Base-by-base conservation (phyloP, 2,888 invertebrate genomes). In the Eilema caniola region DNA sequence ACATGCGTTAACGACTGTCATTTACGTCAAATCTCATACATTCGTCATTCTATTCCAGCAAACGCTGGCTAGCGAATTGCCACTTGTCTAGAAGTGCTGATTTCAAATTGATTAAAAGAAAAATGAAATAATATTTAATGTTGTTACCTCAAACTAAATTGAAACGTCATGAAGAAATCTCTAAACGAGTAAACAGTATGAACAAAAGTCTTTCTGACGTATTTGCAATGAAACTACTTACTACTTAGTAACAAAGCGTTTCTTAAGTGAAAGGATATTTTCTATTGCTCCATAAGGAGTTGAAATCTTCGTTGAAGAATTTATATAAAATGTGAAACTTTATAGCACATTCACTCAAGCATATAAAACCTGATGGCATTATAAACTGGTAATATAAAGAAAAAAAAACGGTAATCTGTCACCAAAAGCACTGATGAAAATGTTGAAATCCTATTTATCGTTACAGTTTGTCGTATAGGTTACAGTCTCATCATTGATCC, bases 201-300 rank as follows among this genome's bases (percentile, higher is more conserved):
- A 47, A 47, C 47, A 20, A 47, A 47, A 20, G 4, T 16, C 4
- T 4, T 41, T 16, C 16, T 16, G 41, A 16, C 5, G 20, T 10
- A 20, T 8, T 4, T 0, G 10, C 53, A 53, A 10, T 20, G n/a
- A 53, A 53, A 8, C n/a, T 47, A 47, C 14, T n/a, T 20, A n/a
- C 3, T n/a, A n/a, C 10, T 2, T 53, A n/a, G 53, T 10, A 8
- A 53, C 20, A 53, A 8, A 20, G 20, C 4, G 10, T 1, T 8
- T 53, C 53, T 53, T 20, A n/a, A 53, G 53, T 20, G 53, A 53
- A 53, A 53, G 53, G 53, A 53, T 53, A 2, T 53, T 53, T 53
- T 53, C 53, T 53, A n/a, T 53, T n/a, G n/a, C 53, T 53, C 53
- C 53, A 53, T 10, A 53, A 53, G 53, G 53, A 53, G n/a, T n/a